These are phyloP conservation scores for Camelus bactrianus DNA, from an alignment of 2,113 vertebrate species.

Conservation along the genomic window DNA sequence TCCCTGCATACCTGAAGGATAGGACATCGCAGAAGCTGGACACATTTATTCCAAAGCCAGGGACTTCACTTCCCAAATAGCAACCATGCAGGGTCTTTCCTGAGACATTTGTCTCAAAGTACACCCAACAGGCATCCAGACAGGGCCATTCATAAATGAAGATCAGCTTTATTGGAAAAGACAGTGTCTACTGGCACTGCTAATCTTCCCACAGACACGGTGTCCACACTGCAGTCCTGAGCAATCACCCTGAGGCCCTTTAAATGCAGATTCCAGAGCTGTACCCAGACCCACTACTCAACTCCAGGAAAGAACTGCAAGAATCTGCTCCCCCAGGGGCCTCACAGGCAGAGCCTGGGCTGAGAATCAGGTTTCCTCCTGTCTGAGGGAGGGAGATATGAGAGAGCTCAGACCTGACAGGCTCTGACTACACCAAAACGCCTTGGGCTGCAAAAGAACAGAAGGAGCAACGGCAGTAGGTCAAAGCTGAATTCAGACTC, in stretches of 20 bases:
- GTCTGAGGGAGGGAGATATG: neutral
- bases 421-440: neutral
- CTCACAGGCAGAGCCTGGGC: neutral
- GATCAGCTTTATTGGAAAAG: neutral
- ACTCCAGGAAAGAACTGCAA: neutral
- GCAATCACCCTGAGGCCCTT: neutral
- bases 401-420: neutral
- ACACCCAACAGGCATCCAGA: neutral
- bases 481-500: neutral
- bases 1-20: too few species aligned
- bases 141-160: too few species aligned
- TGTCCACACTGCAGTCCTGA: accelerated
- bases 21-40: neutral
- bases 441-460: neutral
- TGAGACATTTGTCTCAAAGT: neutral
- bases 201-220: too few species aligned
- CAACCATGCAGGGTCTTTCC: neutral
- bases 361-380: neutral
- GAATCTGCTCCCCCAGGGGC: neutral
- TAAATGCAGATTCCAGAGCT: neutral
- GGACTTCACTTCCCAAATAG: neutral
- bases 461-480: neutral
- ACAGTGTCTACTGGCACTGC: neutral
- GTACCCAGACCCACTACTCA: neutral
- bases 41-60: neutral